Evolutionary conservation across 2,113 vertebrate genomes (phyloP), one percentile per base, ranked within the genome.

Genomic region (Empidonax alnorum): DNA sequence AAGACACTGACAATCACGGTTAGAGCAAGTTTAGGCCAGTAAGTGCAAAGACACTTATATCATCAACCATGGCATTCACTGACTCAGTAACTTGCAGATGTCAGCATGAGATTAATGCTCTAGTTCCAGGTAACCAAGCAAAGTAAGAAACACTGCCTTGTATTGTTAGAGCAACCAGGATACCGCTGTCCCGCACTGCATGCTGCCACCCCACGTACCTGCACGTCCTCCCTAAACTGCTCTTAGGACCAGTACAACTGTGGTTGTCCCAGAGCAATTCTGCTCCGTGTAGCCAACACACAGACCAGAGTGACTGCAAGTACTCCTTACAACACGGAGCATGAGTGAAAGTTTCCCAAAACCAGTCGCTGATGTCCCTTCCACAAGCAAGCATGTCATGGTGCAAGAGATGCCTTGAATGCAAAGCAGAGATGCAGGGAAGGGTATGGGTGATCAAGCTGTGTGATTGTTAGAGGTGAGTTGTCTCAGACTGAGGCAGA

Each of bases 1-100:
- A 94, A 96, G 81, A 79, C 79, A 72, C 50, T 5, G 75, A 80
- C 74, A 95, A 47, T 62, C 68, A 71, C 4, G 14, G n/a, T 46
- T 74, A 93, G 4, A 94, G 74, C 91, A 93, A 92, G 90, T 92
- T 94, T 74, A 94, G 78, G 72, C 86, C 67, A 79, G 90, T 95
- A 91, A 75, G 67, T 78, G 72, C 87, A 87, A 82, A 59, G 74
- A 79, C 33, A 81, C 23, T 89, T 33, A 37, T 37, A 81, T 76
- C 68, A 91, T 49, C 15, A 30, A 67, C 53, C 14, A n/a, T 42
- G 58, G 76, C 55, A 90, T 82, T 89, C 59, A 59, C 17, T 68
- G 92, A 83, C 41, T 87, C 22, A 93, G 56, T 46, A 74, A 88
- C 81, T 63, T 56, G 14, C 46, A 87, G 65, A 67, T 68, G 71